Conservation (phyloP, 2,888 invertebrate species). For the Drosophila pseudotalamancana region DNA sequence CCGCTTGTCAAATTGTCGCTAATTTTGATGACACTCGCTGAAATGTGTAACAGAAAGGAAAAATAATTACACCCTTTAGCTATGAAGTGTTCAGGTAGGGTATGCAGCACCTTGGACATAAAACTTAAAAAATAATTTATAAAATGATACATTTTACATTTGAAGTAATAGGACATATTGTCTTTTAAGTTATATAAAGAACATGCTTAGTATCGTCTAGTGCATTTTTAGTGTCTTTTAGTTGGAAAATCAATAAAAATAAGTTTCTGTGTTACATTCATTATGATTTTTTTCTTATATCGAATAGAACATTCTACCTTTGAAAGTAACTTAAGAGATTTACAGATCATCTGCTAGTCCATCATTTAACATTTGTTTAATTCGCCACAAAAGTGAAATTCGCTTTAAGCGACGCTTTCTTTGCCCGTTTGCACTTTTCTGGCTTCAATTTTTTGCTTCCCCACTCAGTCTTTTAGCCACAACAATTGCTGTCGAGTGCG, state of each 20-base stretch:
- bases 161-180: too few species aligned
- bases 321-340: too few species aligned
- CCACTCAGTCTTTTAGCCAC: constrained; percentile 14
- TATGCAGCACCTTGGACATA: background rate
- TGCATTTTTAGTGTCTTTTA: too few species aligned
- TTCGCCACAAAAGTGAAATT: constrained; percentile 71
- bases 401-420: constrained; percentile 51
- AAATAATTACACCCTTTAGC: constrained; percentile 21
- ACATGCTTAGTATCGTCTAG: too few species aligned
- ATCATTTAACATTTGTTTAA: background rate
- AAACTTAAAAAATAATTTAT: too few species aligned
- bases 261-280: too few species aligned
- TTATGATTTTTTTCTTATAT: too few species aligned
- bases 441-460: constrained; percentile 54
- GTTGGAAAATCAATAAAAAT: too few species aligned
- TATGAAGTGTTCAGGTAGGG: background rate
- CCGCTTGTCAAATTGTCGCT: constrained; percentile 55
- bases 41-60: constrained; percentile 38
- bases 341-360: constrained; percentile 3
- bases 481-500: constrained; percentile 46
- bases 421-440: constrained; percentile 58
- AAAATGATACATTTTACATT: too few species aligned
- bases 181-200: too few species aligned
- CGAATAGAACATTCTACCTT: too few species aligned
- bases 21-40: constrained; percentile 49